Evolutionary conservation across 2,888 invertebrate genomes (phyloP).

Genomic region (Leptopterna dolabrata): DNA sequence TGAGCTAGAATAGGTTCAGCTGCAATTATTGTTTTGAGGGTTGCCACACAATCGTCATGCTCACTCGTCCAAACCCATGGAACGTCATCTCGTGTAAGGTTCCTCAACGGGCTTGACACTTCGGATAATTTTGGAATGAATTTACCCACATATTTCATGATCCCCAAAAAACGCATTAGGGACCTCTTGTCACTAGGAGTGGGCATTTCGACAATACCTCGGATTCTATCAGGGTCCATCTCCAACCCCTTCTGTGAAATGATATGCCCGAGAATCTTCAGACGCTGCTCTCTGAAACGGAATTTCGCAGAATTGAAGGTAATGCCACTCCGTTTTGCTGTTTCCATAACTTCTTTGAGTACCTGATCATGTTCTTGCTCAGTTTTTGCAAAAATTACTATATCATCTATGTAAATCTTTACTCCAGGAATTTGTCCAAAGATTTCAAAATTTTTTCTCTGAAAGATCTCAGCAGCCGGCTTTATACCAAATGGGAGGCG

Average conservation of each 20-base stretch:
- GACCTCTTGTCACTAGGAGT: not conserved
- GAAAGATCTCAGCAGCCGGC: not conserved
- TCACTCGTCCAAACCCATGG: not conserved
- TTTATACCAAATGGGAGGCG: not conserved
- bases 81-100: not conserved
- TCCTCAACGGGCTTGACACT: not conserved
- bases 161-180: conserved; percentile 35
- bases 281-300: no score
- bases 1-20: not conserved
- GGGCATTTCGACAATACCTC: conserved; percentile 28
- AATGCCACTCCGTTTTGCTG: no score
- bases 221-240: conserved; percentile 30
- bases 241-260: conserved; percentile 19
- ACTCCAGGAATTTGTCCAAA: not conserved
- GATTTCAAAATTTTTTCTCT: not conserved
- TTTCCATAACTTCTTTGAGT: conserved; percentile 42
- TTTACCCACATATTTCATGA: not conserved
- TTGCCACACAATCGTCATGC: not conserved
- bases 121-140: not conserved
- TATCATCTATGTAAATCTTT: conserved; percentile 56
- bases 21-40: not conserved
- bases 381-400: conserved; percentile 62
- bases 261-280: no score
- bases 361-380: not conserved
- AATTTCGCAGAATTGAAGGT: no score